Base-by-base conservation (phyloP, 2,888 invertebrate species). In the Magallana nippona region DNA sequence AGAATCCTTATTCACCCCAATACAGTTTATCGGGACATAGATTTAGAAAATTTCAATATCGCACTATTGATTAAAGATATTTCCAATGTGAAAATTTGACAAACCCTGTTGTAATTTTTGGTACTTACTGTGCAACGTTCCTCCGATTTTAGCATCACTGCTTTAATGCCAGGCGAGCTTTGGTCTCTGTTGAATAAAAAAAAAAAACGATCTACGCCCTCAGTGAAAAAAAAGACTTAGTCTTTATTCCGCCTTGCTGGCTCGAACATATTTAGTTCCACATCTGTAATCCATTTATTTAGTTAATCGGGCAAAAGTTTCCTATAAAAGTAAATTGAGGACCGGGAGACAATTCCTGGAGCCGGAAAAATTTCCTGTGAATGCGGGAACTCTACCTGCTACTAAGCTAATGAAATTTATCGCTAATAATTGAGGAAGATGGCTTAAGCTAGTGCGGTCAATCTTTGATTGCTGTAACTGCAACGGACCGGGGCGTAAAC, bases 241-340 rank as follows among this genome's bases (percentile, higher is more conserved):
- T 71, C 71, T 71, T 71, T 71, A 71, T 71, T 71, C 27, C 71
- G 32, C 71, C 15, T 27, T 13, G 15, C 71, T 71, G 71, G 27
- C 71, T 27, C 15, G 71, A 22, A 71, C 71, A 71, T 71, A 71
- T 71, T 71, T 71, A 71, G 22, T 71, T 71, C 71, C 71, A 71
- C 71, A 27, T 15, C 15, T 22, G 32, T 71, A 71, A 71, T 71
- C 71, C 71, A 71, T 71, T 27, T 71, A 71, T 71, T 27, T 32
- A 71, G 27, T 71, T 71, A 71, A 71, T 71, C 71, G 32, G 32
- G 71, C 71, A 71, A 71, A 71, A 71, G 71, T 71, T 71, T 71
- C 71, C 71, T 71, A 71, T 71, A 32, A 32, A 71, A 71, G 71
- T 71, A 71, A 71, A 22, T 71, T 71, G 27, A 71, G 71, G 71